Conservation (phyloP, 2,797 vertebrate species). For the Coregonus sp. region DNA sequence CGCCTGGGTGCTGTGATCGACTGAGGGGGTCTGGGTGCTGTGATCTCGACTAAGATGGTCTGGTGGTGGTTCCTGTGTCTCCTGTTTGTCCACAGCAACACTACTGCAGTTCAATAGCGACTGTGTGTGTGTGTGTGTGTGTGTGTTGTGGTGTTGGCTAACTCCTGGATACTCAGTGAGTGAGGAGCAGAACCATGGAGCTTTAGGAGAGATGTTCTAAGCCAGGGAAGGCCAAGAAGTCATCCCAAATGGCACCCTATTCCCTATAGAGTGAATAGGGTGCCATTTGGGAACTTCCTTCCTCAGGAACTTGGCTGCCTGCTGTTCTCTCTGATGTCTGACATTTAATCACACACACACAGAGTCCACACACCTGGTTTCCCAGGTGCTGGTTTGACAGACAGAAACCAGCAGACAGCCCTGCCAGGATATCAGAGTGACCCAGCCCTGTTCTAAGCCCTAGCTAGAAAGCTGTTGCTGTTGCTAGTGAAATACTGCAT, state of each 20-base stretch:
- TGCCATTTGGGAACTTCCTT: no score
- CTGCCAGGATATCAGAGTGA: no score
- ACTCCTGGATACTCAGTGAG: slow-evolving; percentile 42
- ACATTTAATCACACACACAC: no score
- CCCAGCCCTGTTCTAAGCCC: slow-evolving; percentile 22
- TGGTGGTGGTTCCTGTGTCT: slow-evolving; percentile 26
- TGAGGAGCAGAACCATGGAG: slow-evolving; percentile 55
- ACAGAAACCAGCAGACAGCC: no score
- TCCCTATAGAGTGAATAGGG: no score
- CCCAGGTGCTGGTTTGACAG: no score
- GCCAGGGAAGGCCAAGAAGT: not conserved
- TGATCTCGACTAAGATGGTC: no score
- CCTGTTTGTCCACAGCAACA: slow-evolving; percentile 28
- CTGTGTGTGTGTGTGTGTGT: slow-evolving; percentile 26
- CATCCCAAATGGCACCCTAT: no score
- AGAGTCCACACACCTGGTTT: no score
- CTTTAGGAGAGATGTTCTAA: slow-evolving; percentile 31
- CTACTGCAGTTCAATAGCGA: slow-evolving; percentile 32
- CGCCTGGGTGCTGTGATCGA: slow-evolving; percentile 27
- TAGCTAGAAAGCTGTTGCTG: slow-evolving; percentile 24
- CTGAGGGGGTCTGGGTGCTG: no score
- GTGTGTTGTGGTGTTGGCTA: slow-evolving; percentile 16
- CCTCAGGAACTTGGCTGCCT: no score
- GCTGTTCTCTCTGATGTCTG: no score
- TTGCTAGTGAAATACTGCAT: slow-evolving; percentile 29